phyloP scores from a whole-genome alignment of 2,888 invertebrate species.

The Dinocampus coccinellae region DNA sequence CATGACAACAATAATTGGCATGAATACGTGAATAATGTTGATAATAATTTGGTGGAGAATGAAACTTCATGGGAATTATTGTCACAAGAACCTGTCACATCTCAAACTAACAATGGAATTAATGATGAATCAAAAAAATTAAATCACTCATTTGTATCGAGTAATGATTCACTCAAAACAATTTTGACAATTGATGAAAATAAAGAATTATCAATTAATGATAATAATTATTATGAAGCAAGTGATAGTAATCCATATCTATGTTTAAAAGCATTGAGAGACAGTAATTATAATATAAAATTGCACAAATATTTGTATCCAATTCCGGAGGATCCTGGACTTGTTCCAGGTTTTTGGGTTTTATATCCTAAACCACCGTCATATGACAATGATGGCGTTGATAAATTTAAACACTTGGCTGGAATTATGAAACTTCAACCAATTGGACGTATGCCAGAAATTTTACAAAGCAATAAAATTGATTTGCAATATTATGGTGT shows the following conservation, averaged over 20 bases:
- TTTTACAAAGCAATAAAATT: conserved; percentile 53
- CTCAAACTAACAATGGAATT: neutral
- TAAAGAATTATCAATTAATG: neutral
- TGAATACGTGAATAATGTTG: neutral
- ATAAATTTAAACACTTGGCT: conserved; percentile 52
- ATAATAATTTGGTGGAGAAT: neutral
- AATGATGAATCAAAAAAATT: neutral
- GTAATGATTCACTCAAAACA: neutral
- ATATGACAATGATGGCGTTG: conserved; percentile 52
- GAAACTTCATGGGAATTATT: neutral
- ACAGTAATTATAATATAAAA: conserved; percentile 56
- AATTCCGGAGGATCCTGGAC: conserved; percentile 55
- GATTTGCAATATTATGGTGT: conserved; percentile 59
- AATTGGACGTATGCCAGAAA: conserved; percentile 50
- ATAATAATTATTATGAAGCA: conserved; percentile 5
- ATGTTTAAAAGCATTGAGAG: conserved; percentile 52
- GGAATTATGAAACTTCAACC: conserved; percentile 45
- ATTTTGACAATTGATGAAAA: neutral
- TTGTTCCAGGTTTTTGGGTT: conserved; percentile 54
- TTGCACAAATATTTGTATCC: conserved; percentile 50
- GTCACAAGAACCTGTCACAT: too few relatives aligned
- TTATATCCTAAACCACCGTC: conserved; percentile 40
- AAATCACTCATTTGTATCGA: neutral
- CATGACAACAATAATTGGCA: neutral
- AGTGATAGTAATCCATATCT: conserved; percentile 43